phyloP scores from a whole-genome alignment of 2,888 invertebrate species.

The Oligia strigilis region DNA sequence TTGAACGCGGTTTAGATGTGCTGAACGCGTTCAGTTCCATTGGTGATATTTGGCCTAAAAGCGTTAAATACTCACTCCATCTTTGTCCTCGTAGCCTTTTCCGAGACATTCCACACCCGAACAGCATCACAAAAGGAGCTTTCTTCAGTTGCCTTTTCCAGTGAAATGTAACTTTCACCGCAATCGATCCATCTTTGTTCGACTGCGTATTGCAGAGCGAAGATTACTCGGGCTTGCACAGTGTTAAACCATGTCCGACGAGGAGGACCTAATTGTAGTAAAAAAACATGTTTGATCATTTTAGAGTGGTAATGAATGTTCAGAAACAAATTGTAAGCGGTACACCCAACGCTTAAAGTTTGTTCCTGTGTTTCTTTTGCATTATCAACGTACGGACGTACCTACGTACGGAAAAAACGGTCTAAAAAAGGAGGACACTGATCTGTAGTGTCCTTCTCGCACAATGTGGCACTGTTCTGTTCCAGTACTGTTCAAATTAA shows the following conservation, averaged over 20 bases:
- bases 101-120: constrained; percentile 70
- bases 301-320: neutral
- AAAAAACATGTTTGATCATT: neutral
- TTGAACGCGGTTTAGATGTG: neutral
- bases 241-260: constrained; percentile 68
- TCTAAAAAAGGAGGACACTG: neutral
- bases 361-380: neutral
- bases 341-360: no score
- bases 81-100: constrained; percentile 67
- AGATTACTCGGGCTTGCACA: constrained; percentile 72
- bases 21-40: neutral
- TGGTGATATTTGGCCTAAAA: neutral
- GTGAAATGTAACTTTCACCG: constrained; percentile 77
- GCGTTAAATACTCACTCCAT: constrained; percentile 74
- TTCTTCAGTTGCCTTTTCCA: constrained; percentile 75
- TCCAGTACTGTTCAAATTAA: neutral
- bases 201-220: constrained; percentile 78
- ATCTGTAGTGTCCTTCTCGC: neutral
- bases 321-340: neutral
- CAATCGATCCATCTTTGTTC: constrained; percentile 73
- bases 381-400: neutral
- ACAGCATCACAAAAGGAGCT: constrained; percentile 80
- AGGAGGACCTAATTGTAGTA: constrained; percentile 52
- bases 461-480: neutral
- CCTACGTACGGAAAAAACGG: neutral